phyloP scores from a whole-genome alignment of 2,113 vertebrate genomes.

The Narcine bancroftii region DNA sequence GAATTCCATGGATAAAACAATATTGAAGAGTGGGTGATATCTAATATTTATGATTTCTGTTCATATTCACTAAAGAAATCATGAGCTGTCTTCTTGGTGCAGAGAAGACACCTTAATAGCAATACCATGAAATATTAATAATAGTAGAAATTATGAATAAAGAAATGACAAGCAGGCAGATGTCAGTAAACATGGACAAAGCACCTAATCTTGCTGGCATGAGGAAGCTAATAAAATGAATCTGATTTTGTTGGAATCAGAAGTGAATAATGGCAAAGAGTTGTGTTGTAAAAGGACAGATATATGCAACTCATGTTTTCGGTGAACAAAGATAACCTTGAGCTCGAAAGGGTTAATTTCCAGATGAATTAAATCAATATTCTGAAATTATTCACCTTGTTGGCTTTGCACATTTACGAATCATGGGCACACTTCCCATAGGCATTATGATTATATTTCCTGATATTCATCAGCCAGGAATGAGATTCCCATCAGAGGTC shows the following conservation, averaged over 20 bases:
- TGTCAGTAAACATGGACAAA: neutral
- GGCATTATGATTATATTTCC: neutral
- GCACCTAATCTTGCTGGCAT: neutral
- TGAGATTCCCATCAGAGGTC: neutral
- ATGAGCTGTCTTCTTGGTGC: neutral
- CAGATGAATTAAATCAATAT: neutral
- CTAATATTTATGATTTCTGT: neutral
- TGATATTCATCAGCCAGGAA: neutral
- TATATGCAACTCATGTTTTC: neutral
- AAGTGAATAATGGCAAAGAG: neutral
- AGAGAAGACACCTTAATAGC: neutral
- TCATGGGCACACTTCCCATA: neutral
- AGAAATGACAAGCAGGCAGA: neutral
- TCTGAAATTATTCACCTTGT: neutral
- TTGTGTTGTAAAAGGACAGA: neutral
- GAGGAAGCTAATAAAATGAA: neutral
- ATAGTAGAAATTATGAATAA: neutral
- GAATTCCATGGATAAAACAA: neutral
- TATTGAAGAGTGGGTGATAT: neutral
- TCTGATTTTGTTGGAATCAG: neutral
- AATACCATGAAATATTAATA: neutral
- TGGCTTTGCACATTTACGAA: neutral
- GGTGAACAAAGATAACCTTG: neutral
- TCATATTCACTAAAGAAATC: neutral
- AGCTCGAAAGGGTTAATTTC: neutral